Base-by-base conservation (phyloP, 1,140 invertebrate species). In the Drosophila biarmipes region DNA sequence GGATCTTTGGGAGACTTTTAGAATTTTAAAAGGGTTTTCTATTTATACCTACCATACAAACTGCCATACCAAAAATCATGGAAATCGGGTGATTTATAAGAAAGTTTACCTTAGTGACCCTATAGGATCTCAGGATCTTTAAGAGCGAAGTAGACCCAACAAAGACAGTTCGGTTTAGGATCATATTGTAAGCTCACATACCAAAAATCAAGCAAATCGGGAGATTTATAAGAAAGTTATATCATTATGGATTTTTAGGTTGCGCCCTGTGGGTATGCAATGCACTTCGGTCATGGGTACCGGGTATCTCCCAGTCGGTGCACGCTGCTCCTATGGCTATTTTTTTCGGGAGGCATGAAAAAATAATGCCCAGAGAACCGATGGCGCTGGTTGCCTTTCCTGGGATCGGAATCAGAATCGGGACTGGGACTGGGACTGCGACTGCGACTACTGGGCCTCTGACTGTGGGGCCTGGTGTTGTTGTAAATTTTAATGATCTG, bases 401-500 rank as follows among this genome's bases (percentile, higher is more conserved):
- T 64, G 29, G 75, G 53, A 38, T 75, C 43, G 45, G 11, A 35
- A 51, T 51, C 43, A 15, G 43, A 35, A 51, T 58, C 52, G 52
- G 61, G 24, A 43, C 59, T 27, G 29, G 19, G 51, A 45, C 34
- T 45, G n/a, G n/a, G n/a, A n/a, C n/a, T 37, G 35, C 1, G 31
- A 42, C 38, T 45, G 42, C 6, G 43, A 46, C 21, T 46, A 46
- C 40, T 46, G 45, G 45, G 14, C 11, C 21, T 19, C 29, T 31
- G 31, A 14, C 43, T 56, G 27, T 43, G 38, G 48, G 40, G 52
- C 46, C 45, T 57, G 73, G 49, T 53, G 82, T 87, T 86, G 78
- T 82, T 87, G 84, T 87, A 87, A 89, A 87, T 90, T 90, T 90
- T 90, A 90, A 90, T 85, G 89, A 90, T 90, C 89, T 90, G 89